These are phyloP conservation scores for Tragelaphus strepsiceros DNA, from an alignment of 2,113 vertebrate genomes.

Conservation along the genomic window DNA sequence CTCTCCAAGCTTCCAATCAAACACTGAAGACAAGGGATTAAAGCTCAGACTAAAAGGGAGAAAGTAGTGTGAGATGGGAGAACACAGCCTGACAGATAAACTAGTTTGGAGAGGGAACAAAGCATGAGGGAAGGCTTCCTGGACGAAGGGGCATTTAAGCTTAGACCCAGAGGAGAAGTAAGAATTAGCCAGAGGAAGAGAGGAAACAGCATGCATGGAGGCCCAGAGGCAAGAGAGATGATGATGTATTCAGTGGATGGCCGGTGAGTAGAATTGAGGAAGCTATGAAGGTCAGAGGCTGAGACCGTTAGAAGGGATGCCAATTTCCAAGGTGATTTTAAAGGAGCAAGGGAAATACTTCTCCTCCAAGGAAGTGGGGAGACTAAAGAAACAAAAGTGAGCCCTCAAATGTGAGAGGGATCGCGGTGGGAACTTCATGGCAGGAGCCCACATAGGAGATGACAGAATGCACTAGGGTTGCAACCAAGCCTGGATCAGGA, in stretches of 20 bases:
- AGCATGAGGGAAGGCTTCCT: not conserved
- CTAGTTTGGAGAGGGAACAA: not conserved
- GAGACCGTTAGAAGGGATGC: not conserved
- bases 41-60: not conserved
- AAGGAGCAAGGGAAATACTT: not conserved
- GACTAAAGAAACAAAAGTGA: not conserved
- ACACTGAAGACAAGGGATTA: not conserved
- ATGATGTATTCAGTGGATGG: not conserved
- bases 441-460: fast-evolving
- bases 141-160: not conserved
- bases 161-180: not conserved
- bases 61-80: not conserved
- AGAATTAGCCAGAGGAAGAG: not conserved
- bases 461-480: too few species aligned
- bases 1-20: not conserved
- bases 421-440: fast-evolving
- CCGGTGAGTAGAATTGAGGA: not conserved
- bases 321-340: not conserved
- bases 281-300: not conserved
- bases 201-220: not conserved
- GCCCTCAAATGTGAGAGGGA: not conserved
- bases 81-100: not conserved
- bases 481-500: not conserved
- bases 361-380: not conserved
- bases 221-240: not conserved